Conservation (phyloP, 53 echinoderm and acorn worm genomes). For the Paelopatides confundens region DNA sequence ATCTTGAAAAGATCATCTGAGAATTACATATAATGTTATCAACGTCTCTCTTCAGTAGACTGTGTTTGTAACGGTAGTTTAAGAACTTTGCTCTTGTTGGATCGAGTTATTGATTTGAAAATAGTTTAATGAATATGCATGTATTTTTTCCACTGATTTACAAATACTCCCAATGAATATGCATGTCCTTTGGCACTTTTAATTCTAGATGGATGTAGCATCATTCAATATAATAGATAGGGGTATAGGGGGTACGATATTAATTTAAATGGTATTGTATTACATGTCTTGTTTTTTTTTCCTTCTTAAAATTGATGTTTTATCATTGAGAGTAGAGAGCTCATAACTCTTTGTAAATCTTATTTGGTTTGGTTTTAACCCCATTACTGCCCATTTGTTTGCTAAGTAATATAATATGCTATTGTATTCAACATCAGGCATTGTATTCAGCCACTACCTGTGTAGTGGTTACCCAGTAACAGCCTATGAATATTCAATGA, state of each 20-base stretch:
- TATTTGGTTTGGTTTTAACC: background rate
- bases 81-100: too few relatives aligned
- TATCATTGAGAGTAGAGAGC: background rate
- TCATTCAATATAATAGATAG: background rate
- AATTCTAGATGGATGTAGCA: background rate
- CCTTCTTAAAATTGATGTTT: background rate
- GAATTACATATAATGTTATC: too few relatives aligned
- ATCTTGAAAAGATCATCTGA: too few relatives aligned
- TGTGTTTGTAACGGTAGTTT: too few relatives aligned
- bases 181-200: too few relatives aligned
- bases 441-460: background rate
- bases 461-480: background rate
- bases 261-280: background rate
- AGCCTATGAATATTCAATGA: background rate
- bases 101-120: too few relatives aligned
- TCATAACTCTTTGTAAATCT: background rate
- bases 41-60: too few relatives aligned
- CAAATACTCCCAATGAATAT: too few relatives aligned
- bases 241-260: background rate
- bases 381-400: background rate
- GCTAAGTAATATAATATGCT: background rate
- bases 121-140: too few relatives aligned
- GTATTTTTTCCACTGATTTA: too few relatives aligned
- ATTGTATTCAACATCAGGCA: background rate
- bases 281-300: background rate